phyloP scores from a whole-genome alignment of 2,888 invertebrate genomes.

The Philereme transversata region DNA sequence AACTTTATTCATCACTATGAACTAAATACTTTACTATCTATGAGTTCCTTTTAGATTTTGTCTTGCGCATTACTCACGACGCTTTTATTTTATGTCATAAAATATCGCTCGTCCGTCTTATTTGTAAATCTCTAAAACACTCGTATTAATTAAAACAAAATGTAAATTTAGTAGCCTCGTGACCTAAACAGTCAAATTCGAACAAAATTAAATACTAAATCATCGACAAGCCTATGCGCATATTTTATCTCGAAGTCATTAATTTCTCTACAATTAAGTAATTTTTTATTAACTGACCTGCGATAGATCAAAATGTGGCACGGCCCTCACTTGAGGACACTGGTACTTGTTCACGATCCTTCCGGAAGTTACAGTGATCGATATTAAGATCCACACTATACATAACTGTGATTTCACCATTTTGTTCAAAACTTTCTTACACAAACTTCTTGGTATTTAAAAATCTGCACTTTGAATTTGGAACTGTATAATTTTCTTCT shows the following conservation, averaged over 20 bases:
- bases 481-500: conserved; percentile 3
- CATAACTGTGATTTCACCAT: conserved; percentile 46
- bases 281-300: conserved; percentile 75
- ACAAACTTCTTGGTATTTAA: too few species aligned
- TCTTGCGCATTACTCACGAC: too few species aligned
- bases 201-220: conserved; percentile 25
- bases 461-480: conserved; percentile 10
- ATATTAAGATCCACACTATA: conserved; percentile 47
- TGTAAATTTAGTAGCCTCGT: conserved; percentile 18
- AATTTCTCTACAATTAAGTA: conserved; percentile 21
- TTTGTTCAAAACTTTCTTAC: background rate
- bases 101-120: too few species aligned
- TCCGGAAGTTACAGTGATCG: conserved; percentile 44
- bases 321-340: conserved; percentile 91
- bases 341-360: conserved; percentile 86
- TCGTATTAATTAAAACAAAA: conserved; percentile 12
- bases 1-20: too few species aligned
- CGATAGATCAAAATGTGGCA: conserved; percentile 90
- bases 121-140: background rate
- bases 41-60: too few species aligned
- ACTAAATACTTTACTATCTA: too few species aligned
- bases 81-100: too few species aligned
- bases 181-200: conserved; percentile 13
- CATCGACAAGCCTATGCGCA: conserved; percentile 21
- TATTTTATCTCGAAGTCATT: conserved; percentile 21